Conservation (phyloP, 2,888 invertebrate genomes). For the Acanthococcus lagerstroemiae region DNA sequence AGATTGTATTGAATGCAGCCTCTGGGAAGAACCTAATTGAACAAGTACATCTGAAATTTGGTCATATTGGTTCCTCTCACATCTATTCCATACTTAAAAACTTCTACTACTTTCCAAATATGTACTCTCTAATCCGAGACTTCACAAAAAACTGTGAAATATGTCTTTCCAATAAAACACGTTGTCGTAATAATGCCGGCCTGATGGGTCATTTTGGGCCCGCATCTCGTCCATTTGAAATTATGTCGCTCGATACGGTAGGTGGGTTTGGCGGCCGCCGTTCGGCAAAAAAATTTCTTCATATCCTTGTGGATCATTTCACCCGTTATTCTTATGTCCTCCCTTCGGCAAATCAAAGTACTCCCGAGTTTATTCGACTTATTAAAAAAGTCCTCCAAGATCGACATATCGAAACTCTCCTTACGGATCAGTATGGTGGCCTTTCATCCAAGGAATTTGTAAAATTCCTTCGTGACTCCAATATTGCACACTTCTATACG, state of each 20-base stretch:
- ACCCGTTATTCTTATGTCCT: conserved; percentile 37
- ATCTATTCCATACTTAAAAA: not conserved
- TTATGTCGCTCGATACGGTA: conserved; percentile 38
- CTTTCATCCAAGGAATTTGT: not conserved
- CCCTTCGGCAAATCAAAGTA: conserved; percentile 37
- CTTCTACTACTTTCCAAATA: conserved; percentile 15
- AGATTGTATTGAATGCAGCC: not conserved
- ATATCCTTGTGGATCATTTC: conserved; percentile 37
- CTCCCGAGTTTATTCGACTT: conserved; percentile 37
- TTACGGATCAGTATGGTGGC: not conserved
- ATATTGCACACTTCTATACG: not conserved
- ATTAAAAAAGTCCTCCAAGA: not conserved
- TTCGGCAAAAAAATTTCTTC: conserved; percentile 39
- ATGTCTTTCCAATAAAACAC: conserved; percentile 39
- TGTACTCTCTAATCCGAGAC: conserved; percentile 34
- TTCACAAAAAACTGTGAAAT: conserved; percentile 32
- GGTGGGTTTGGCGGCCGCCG: conserved; percentile 37
- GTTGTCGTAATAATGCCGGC: conserved; percentile 36
- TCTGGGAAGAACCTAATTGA: not conserved
- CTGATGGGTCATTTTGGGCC: conserved; percentile 38
- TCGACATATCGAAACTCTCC: not conserved
- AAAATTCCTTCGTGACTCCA: not conserved
- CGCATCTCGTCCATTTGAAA: conserved; percentile 37
- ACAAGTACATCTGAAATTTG: not conserved
- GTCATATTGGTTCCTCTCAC: conserved; percentile 5